phyloP scores from a whole-genome alignment of 2,888 invertebrate species.

The Rhingia rostrata region DNA sequence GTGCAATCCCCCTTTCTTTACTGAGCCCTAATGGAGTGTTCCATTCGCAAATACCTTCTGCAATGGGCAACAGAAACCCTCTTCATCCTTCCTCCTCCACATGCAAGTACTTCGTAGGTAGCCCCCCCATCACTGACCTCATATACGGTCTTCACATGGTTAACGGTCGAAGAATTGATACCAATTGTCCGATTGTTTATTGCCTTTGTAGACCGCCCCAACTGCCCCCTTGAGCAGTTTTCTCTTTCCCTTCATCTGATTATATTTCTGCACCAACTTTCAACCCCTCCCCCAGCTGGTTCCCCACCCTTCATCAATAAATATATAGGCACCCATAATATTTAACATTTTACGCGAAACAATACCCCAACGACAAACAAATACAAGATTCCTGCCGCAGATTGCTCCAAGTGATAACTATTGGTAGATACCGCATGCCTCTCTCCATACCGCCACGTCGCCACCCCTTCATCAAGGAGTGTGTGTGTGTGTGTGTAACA shows the following conservation, averaged over 20 bases:
- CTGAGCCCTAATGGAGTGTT: slow-evolving; percentile 29
- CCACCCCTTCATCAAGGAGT: slow-evolving; percentile 31
- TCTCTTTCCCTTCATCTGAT: neutral
- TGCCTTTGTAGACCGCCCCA: slow-evolving; percentile 79
- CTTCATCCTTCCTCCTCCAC: neutral
- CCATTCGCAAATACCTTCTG: slow-evolving; percentile 23
- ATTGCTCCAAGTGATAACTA: slow-evolving; percentile 72
- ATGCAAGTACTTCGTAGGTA: slow-evolving; percentile 8
- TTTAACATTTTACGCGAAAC: slow-evolving; percentile 72
- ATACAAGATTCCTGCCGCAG: slow-evolving; percentile 73
- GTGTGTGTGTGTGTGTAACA: slow-evolving; percentile 1
- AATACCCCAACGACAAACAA: slow-evolving; percentile 74
- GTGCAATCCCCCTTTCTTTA: slow-evolving; percentile 15
- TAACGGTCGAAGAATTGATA: slow-evolving; percentile 60
- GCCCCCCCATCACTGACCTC: slow-evolving; percentile 33
- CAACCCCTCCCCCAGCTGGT: too few species aligned
- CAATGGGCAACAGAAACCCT: neutral
- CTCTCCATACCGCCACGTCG: slow-evolving; percentile 20
- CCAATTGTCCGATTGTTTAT: slow-evolving; percentile 81
- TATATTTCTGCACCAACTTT: neutral
- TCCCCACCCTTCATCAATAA: slow-evolving; percentile 56
- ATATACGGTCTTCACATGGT: slow-evolving; percentile 37
- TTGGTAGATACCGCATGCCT: slow-evolving; percentile 56
- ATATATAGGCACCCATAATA: slow-evolving; percentile 61
- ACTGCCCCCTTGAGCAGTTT: slow-evolving; percentile 42